A percentile compares a stretch with the other conserved stretches of the same genome.
These are phyloP conservation scores for Tubulanus polymorphus DNA, from an alignment of 2,888 invertebrate species.

Conservation along the genomic window DNA sequence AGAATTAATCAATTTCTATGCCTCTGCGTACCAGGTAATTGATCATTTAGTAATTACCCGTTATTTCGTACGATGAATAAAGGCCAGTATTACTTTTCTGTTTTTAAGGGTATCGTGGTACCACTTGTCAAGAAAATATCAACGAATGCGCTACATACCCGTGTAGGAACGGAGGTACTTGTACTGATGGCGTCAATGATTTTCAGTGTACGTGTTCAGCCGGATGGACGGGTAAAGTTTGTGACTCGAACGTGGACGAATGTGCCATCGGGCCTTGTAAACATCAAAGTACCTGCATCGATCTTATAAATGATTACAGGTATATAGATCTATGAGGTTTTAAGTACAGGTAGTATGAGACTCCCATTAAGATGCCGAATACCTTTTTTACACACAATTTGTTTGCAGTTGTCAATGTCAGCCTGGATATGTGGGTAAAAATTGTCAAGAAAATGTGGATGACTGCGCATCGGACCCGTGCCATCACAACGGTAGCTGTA, in stretches of 20 bases:
- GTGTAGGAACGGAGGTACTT: background rate
- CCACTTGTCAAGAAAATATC: background rate
- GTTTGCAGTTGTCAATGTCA: background rate
- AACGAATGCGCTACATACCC: background rate
- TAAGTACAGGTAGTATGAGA: too few relatives aligned
- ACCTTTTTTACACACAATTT: too few relatives aligned
- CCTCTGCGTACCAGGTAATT: background rate
- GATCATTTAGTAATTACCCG: too few relatives aligned
- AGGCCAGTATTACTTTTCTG: too few relatives aligned
- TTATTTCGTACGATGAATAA: too few relatives aligned
- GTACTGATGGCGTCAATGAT: background rate
- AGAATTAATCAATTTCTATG: conserved; percentile 63
- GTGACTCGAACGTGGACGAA: conserved; percentile 14
- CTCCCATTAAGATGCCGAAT: too few relatives aligned
- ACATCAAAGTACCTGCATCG: too few relatives aligned
- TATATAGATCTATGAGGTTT: too few relatives aligned
- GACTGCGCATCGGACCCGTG: conserved; percentile 51
- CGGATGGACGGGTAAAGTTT: conserved; percentile 11
- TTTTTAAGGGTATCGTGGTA: too few relatives aligned
- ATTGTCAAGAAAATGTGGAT: background rate
- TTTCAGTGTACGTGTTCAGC: background rate
- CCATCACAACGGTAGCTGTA: conserved; percentile 58
- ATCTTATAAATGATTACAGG: too few relatives aligned
- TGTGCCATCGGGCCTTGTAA: too few relatives aligned
- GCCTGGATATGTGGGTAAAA: background rate